phyloP scores from a whole-genome alignment of 2,113 vertebrate genomes.

The Vidua chalybeata region DNA sequence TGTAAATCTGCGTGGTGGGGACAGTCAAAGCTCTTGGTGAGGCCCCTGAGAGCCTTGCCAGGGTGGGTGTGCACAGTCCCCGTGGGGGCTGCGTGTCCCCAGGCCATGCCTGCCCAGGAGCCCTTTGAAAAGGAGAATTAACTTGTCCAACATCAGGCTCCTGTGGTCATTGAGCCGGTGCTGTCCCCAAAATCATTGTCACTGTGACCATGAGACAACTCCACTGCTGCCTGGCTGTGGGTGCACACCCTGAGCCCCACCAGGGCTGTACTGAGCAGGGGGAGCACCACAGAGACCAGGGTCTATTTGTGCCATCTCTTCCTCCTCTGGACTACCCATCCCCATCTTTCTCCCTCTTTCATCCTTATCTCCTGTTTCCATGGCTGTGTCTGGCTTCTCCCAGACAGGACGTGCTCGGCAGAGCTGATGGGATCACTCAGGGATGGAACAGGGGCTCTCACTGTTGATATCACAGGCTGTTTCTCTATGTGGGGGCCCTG shows the following conservation, averaged over 20 bases:
- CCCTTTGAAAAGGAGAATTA: not conserved
- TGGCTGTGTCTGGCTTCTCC: not conserved
- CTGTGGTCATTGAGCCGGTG: accelerated
- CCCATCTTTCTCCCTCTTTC: not conserved
- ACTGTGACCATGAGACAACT: not conserved
- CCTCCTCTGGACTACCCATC: not conserved
- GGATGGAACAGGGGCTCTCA: not conserved
- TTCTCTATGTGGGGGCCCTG: not conserved
- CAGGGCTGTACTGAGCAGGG: not conserved
- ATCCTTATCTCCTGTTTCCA: not conserved
- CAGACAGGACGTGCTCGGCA: not conserved
- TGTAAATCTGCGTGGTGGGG: accelerated
- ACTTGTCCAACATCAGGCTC: not conserved
- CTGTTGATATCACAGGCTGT: not conserved
- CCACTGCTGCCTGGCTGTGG: not conserved
- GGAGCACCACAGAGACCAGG: accelerated
- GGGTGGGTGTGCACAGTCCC: not conserved
- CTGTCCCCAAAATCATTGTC: not conserved
- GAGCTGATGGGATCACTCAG: not conserved
- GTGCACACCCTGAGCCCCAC: not conserved
- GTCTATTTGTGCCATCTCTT: accelerated
- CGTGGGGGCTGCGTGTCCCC: not conserved
- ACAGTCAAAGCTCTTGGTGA: not conserved
- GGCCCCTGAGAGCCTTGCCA: not conserved
- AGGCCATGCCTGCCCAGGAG: not conserved